phyloP scores from a whole-genome alignment of 2,113 vertebrate genomes.

The Chloebia gouldiae region DNA sequence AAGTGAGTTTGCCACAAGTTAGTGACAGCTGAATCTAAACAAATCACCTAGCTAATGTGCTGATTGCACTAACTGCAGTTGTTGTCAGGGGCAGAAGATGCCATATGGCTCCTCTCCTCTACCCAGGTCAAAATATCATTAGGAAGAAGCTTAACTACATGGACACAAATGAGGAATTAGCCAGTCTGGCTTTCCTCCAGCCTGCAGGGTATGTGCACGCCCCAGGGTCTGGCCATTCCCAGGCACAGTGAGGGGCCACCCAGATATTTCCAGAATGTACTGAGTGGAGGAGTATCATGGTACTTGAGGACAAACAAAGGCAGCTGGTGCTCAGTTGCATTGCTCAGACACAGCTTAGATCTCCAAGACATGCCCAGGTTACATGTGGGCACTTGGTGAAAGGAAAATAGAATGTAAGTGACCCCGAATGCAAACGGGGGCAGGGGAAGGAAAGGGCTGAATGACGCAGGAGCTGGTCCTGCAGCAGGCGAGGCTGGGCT shows the following conservation, averaged over 20 bases:
- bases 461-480: background rate
- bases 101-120: conserved; percentile 37
- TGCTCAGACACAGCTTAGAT: background rate
- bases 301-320: conserved; percentile 25
- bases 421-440: fast-evolving
- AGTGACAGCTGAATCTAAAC: conserved; percentile 2
- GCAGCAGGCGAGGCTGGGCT: background rate
- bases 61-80: conserved; percentile 8
- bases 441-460: fast-evolving
- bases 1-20: conserved; percentile 9
- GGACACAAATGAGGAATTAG: background rate
- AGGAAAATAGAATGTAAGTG: background rate
- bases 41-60: background rate
- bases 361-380: background rate
- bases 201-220: fast-evolving
- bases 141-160: background rate
- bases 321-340: background rate
- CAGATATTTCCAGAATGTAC: background rate
- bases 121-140: conserved; percentile 29
- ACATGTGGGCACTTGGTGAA: background rate
- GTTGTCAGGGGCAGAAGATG: background rate
- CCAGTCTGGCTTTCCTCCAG: background rate
- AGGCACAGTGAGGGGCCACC: background rate
- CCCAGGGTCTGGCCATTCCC: background rate
- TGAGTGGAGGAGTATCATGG: background rate